Percentiles rank a stretch among this genome's conserved stretches.
These are phyloP conservation scores for Teleopsis dalmanni DNA, from an alignment of 1,140 invertebrate genomes.

Conservation along the genomic window DNA sequence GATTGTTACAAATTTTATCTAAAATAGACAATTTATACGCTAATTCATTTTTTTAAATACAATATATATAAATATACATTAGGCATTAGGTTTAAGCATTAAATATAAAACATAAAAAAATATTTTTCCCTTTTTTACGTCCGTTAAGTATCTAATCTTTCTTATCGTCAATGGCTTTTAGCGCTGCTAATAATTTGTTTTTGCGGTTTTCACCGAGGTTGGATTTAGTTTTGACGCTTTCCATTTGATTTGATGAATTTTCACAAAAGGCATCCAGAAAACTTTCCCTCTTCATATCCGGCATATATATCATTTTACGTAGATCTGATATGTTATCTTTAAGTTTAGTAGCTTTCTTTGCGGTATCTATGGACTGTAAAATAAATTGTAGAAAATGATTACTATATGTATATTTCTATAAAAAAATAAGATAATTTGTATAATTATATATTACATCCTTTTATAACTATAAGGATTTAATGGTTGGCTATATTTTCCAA, in stretches of 20 bases:
- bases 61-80: too few species aligned
- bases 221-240: too few species aligned
- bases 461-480: neutral
- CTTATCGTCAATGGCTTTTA: constrained; percentile 54
- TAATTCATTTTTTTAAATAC: too few species aligned
- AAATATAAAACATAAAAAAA: neutral
- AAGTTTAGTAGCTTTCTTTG: constrained; percentile 12
- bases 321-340: constrained; percentile 33
- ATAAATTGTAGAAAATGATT: too few species aligned
- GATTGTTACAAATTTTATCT: too few species aligned
- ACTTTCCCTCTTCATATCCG: constrained; percentile 36
- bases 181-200: constrained; percentile 53
- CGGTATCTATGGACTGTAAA: neutral
- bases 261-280: constrained; percentile 39
- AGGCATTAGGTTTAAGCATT: neutral
- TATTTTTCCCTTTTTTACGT: neutral
- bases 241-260: constrained; percentile 26
- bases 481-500: too few species aligned
- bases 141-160: constrained; percentile 33
- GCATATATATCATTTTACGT: constrained; percentile 35
- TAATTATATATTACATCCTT: neutral
- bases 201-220: constrained; percentile 46
- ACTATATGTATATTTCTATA: too few species aligned
- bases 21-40: too few species aligned
- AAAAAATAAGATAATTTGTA: too few species aligned